phyloP scores from a whole-genome alignment of 2,113 vertebrate species.

The Pipa parva region DNA sequence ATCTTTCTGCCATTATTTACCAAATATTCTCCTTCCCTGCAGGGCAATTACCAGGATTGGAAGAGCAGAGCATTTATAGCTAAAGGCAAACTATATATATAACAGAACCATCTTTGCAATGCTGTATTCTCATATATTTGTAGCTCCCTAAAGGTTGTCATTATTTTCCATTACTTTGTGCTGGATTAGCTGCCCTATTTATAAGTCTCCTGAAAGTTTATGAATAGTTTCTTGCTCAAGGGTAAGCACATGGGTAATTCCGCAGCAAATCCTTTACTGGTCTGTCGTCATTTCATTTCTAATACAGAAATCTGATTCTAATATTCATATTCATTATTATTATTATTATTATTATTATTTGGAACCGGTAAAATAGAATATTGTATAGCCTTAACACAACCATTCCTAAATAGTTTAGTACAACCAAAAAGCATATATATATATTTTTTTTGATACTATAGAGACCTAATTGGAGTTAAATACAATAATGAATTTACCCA shows the following conservation, averaged over 20 bases:
- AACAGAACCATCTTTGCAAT: neutral
- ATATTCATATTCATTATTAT: too few species aligned
- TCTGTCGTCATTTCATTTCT: too few species aligned
- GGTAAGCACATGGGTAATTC: neutral
- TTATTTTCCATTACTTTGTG: constrained; percentile 4
- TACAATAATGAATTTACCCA: too few species aligned
- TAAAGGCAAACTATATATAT: constrained; percentile 19
- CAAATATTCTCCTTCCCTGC: constrained; percentile 8
- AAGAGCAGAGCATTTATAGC: constrained; percentile 9
- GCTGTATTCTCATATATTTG: neutral
- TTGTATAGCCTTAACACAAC: too few species aligned
- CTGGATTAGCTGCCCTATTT: constrained; percentile 4
- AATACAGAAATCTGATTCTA: too few species aligned
- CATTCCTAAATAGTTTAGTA: too few species aligned
- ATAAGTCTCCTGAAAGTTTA: constrained; percentile 2
- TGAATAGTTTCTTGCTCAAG: constrained; percentile 9
- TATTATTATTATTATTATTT: too few species aligned
- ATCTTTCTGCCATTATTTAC: constrained; percentile 1
- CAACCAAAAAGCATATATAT: too few species aligned
- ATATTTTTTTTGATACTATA: too few species aligned
- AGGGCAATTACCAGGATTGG: constrained; percentile 2
- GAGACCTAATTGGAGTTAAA: too few species aligned
- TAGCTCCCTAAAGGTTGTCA: constrained; percentile 17
- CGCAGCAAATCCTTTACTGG: too few species aligned
- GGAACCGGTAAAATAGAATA: too few species aligned